Base-by-base conservation (phyloP, 2,888 invertebrate species). In the Sinohyriopsis cumingii region DNA sequence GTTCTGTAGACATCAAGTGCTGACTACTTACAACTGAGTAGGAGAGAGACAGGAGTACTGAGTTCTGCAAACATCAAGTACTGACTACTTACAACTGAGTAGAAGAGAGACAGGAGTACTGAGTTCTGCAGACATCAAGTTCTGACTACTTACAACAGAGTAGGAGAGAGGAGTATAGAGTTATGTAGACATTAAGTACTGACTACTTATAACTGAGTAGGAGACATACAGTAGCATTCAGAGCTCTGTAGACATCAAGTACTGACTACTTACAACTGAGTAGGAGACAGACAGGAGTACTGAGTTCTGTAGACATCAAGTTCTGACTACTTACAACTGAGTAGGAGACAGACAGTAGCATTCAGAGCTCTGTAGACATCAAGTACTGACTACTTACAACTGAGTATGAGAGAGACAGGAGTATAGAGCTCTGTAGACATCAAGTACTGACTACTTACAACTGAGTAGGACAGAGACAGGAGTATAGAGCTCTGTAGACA, bases 391-490 rank as follows among this genome's bases (percentile, higher is more conserved):
- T 9, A 75, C 86, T 91, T 90, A 96, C 96, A 94, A 89, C 95
- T 93, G 71, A 96, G 92, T 85, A 96, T 94, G 69, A 97, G 92
- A 87, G 96, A 96, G 56, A 97, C 91, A 45, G 96, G 95, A 28
- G 28, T 5, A 28, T 28, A n/a, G 5, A 28, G 3, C 5, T 28
- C 3, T 28, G 28, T 28, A 28, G 28, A 28, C 28, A 28, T 28
- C 28, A 28, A 28, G 28, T 28, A 28, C 28, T 33, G 33, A 33
- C 28, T 9, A 75, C 85, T 91, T 90, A 96, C 96, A 94, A 89
- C 95, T 93, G 71, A 96, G 92, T 85, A 96, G 94, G 69, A 97
- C 92, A 87, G 96, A 96, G 56, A 97, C 91, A 45, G 96, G 95
- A 28, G 28, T 5, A 28, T 28, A 5, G 5, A 28, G 28, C 5